Percentiles rank a stretch among this genome's conserved stretches.
phyloP scores from a whole-genome alignment of 2,113 vertebrate species.

The mouse (Mus musculus) region DNA sequence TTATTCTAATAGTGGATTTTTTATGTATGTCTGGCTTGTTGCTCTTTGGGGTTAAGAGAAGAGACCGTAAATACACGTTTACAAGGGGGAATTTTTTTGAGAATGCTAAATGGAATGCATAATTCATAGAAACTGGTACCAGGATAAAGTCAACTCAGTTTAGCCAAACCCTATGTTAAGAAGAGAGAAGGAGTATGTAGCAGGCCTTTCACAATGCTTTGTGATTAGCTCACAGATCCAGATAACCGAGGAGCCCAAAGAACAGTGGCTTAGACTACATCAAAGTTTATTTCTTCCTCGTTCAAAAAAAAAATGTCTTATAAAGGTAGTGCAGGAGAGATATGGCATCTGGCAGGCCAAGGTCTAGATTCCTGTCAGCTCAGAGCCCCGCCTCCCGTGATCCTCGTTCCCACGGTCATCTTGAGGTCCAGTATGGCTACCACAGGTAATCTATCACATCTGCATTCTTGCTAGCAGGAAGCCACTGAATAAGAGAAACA shows the following conservation, averaged over 20 bases:
- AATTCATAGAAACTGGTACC: constrained; percentile 76
- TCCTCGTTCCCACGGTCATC: constrained; percentile 11
- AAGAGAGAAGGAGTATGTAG: constrained; percentile 51
- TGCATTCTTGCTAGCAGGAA: neutral
- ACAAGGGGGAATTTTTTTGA: constrained; percentile 66
- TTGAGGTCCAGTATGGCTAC: neutral
- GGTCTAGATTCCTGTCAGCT: neutral
- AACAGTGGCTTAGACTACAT: constrained; percentile 42
- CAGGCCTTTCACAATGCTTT: constrained; percentile 57
- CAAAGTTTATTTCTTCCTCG: constrained; percentile 55
- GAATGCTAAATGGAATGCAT: constrained; percentile 78
- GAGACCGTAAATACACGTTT: constrained; percentile 76
- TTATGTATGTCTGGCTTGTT: constrained; percentile 58
- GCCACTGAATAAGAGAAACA: neutral
- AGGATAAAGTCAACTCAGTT: constrained; percentile 67
- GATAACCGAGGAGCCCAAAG: constrained; percentile 60
- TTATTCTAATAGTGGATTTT: constrained; percentile 72
- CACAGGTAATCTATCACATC: neutral
- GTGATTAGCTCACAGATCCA: constrained; percentile 39
- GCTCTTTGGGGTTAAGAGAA: constrained; percentile 79
- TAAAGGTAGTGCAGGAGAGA: constrained; percentile 1
- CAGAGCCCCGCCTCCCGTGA: neutral
- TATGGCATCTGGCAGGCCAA: neutral
- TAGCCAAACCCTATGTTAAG: constrained; percentile 71
- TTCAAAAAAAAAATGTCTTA: neutral